Conservation (phyloP, 2,113 vertebrate genomes). For the Thalassarche chlororhynchos region DNA sequence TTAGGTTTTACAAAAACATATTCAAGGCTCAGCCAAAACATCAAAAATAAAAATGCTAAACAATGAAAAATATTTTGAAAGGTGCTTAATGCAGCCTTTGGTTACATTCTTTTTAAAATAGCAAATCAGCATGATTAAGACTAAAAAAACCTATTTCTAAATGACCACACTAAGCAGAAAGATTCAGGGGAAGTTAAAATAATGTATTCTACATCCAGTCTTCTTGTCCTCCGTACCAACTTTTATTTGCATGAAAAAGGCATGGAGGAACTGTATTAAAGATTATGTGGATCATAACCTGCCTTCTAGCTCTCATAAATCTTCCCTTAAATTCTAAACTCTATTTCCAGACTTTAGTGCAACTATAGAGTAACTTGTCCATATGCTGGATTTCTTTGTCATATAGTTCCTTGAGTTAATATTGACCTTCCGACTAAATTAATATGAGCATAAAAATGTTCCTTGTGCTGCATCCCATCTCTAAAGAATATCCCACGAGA, state of each 20-base stretch:
- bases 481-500: background rate
- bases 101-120: background rate
- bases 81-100: fast-evolving
- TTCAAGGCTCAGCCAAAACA: background rate
- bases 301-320: background rate
- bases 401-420: background rate
- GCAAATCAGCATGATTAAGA: background rate
- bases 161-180: background rate
- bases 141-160: background rate
- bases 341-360: background rate
- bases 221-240: background rate
- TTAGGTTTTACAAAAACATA: background rate
- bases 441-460: slow-evolving; percentile 4
- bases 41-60: background rate
- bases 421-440: slow-evolving; percentile 43
- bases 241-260: background rate
- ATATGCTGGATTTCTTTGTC: background rate
- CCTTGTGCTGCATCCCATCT: background rate
- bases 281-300: background rate
- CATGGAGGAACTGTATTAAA: background rate
- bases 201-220: fast-evolving
- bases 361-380: background rate
- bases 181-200: background rate
- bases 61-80: background rate
- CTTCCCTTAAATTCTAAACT: background rate